Evolutionary conservation across 2,888 invertebrate genomes (phyloP), one percentile per base, ranked within the genome.

Genomic region (Eurytoma adleriae): DNA sequence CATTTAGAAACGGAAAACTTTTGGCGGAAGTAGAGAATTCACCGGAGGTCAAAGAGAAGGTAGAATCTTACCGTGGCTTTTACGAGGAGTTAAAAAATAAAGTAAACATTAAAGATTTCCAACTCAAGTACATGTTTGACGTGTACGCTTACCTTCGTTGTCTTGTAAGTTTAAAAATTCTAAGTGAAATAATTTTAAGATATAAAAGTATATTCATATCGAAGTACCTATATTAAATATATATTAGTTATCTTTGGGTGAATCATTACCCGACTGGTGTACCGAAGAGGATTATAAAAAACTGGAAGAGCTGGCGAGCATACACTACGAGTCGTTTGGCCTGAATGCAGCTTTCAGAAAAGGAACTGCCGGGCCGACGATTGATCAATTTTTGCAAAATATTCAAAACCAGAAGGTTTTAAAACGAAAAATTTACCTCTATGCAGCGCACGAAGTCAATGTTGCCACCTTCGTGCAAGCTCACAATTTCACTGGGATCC

Each of bases 221-320:
- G 24, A 24, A 24, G 24, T 2, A 24, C 24, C n/a, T n/a, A 24
- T 1, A 24, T 24, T 24, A 24, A 24, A 24, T 2, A 24, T 24
- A 24, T 30, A 2, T 30, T 30, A 30, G 30, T 30, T 30, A 16
- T 14, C 14, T 14, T 14, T 68, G 20, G 68, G 52, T 16, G 52
- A 68, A 13, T 30, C 61, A 2, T 20, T 76, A 14, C 75, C 75
- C 2, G 30, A 50, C 3, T 76, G 75, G 75, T 76, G 75, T n/a
- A 24, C 57, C 3, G 5, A 59, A 1, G 14, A n/a, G 0, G 12
- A 50, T 16, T 68, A 40, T 68, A 16, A 59, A 16, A 52, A 61
- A 18, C 59, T 76, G 10, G 12, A 30, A 12, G 52, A 76, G 2
- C 3, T 68, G 16, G 16, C 16, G 2, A 0, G 2, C 1, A 66